Conservation (phyloP, 2,797 vertebrate species). For the Danio aesculapii region DNA sequence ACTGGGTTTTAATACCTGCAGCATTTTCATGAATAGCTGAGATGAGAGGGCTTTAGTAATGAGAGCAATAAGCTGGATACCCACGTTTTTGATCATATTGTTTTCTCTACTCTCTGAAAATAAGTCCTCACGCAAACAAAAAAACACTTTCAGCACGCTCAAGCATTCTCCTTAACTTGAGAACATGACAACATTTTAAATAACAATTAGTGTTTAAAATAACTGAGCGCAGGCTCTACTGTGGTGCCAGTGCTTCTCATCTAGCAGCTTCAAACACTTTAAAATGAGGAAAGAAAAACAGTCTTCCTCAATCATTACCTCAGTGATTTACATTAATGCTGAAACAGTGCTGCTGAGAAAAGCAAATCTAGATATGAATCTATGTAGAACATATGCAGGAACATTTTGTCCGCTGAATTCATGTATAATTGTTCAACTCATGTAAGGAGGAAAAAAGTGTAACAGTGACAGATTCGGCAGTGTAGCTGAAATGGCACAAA, state of each 20-base stretch:
- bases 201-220: background rate
- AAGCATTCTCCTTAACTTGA: conserved; percentile 5
- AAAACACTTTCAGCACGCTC: background rate
- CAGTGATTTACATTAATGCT: background rate
- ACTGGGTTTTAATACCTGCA: conserved; percentile 15
- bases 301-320: background rate
- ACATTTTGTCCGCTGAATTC: background rate
- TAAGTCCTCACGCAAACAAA: background rate
- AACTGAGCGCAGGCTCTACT: no score
- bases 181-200: background rate
- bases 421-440: background rate
- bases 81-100: conserved; percentile 12
- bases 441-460: background rate
- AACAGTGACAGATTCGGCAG: background rate
- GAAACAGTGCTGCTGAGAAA: background rate
- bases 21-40: conserved; percentile 30
- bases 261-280: no score
- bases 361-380: background rate
- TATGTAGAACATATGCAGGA: background rate
- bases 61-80: conserved; percentile 45
- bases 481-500: background rate
- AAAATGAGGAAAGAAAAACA: no score
- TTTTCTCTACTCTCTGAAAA: background rate
- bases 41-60: conserved; percentile 47
- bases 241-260: no score